Percentiles rank a stretch among this genome's conserved stretches.
These are phyloP conservation scores for Pseudomugil tenellus DNA, from an alignment of 2,797 vertebrate species.

Conservation along the genomic window DNA sequence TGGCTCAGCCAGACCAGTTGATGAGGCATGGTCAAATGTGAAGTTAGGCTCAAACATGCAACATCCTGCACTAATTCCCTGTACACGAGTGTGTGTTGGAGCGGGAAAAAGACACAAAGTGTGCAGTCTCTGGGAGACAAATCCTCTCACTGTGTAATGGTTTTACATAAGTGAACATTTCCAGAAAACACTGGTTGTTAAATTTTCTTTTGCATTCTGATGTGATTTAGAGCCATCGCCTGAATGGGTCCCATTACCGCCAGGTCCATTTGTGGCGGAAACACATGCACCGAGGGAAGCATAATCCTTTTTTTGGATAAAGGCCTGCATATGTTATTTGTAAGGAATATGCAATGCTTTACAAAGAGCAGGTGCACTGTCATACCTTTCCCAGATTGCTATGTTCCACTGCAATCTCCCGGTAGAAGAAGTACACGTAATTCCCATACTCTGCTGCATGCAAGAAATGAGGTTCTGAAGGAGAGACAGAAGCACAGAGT, in stretches of 20 bases:
- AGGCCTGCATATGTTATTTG: slow-evolving; percentile 28
- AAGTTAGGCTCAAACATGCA: slow-evolving; percentile 47
- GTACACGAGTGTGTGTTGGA: slow-evolving; percentile 26
- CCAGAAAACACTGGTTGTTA: slow-evolving; percentile 50
- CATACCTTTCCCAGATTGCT: slow-evolving; percentile 97
- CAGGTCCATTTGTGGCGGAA: slow-evolving; percentile 47
- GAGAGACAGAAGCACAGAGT: slow-evolving; percentile 66
- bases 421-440: slow-evolving; percentile 98
- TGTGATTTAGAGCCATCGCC: slow-evolving; percentile 35
- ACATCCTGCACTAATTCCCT: slow-evolving; percentile 58
- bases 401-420: slow-evolving; percentile 97
- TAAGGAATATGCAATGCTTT: slow-evolving; percentile 42
- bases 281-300: slow-evolving; percentile 31
- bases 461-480: slow-evolving; percentile 96
- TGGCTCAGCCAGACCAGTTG: slow-evolving; percentile 50
- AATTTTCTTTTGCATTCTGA: slow-evolving; percentile 56
- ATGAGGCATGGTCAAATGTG: slow-evolving; percentile 63
- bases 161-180: slow-evolving; percentile 67
- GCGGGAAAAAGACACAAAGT: slow-evolving; percentile 23
- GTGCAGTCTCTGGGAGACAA: slow-evolving; percentile 45
- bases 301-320: slow-evolving; percentile 38
- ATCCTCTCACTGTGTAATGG: slow-evolving; percentile 64
- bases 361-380: slow-evolving; percentile 46
- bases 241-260: slow-evolving; percentile 53
- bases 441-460: slow-evolving; percentile 97